Conservation (phyloP, 92 coral and sea anemone species). For the Actinostola sp. region DNA sequence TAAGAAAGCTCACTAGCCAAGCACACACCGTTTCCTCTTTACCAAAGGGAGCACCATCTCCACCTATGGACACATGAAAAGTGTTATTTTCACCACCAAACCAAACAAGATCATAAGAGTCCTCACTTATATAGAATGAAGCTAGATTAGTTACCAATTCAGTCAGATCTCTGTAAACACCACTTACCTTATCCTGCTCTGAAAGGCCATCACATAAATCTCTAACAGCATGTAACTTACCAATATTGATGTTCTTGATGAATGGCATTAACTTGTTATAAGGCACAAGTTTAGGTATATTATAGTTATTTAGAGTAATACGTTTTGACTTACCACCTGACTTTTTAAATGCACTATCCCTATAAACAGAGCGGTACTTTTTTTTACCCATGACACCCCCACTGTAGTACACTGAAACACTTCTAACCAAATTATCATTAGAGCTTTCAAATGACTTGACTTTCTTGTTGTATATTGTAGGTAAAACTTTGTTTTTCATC, state of each 20-base stretch:
- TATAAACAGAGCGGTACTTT: slow-evolving; percentile 53
- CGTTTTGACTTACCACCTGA: slow-evolving; percentile 33
- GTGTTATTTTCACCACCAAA: slow-evolving; percentile 58
- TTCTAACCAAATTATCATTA: not conserved
- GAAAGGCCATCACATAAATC: slow-evolving; percentile 60
- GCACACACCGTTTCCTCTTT: slow-evolving; percentile 67
- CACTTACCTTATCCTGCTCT: slow-evolving; percentile 55
- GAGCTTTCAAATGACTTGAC: not conserved
- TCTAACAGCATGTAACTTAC: slow-evolving; percentile 33
- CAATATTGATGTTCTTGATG: slow-evolving; percentile 51
- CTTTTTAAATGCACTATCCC: slow-evolving; percentile 26
- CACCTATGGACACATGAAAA: slow-evolving; percentile 66
- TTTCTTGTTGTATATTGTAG: not conserved
- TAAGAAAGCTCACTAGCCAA: slow-evolving; percentile 62
- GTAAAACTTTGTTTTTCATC: not conserved
- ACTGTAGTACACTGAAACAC: slow-evolving; percentile 59
- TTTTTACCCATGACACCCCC: slow-evolving; percentile 70
- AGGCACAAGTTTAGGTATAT: slow-evolving; percentile 52
- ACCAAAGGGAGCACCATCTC: slow-evolving; percentile 68
- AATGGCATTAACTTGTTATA: slow-evolving; percentile 57
- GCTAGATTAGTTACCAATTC: slow-evolving; percentile 58
- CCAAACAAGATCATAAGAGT: slow-evolving; percentile 58
- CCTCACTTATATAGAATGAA: slow-evolving; percentile 49
- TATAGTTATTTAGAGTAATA: slow-evolving; percentile 25
- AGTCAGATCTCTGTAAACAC: slow-evolving; percentile 48